Evolutionary conservation across 1,140 invertebrate species (phyloP).

Genomic region (Dreissena rostriformis): DNA sequence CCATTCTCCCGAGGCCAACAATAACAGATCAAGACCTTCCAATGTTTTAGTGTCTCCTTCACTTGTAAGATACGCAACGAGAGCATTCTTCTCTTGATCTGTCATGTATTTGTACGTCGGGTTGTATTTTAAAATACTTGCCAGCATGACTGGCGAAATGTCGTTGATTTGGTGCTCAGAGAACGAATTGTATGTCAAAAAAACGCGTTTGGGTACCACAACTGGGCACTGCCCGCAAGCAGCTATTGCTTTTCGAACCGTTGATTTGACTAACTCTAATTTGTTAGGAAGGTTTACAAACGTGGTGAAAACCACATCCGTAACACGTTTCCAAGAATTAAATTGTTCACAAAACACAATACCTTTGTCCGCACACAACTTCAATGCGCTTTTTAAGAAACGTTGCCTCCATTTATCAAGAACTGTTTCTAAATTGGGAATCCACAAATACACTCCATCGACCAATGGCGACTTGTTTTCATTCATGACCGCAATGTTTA

Average conservation of each 20-base stretch:
- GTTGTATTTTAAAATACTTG: not conserved
- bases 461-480: not conserved
- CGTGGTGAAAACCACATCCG: not conserved
- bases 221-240: not conserved
- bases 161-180: conserved; percentile 11
- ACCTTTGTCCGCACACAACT: not conserved
- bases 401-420: not conserved
- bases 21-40: conserved; percentile 11
- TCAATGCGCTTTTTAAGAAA: not conserved
- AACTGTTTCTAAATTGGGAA: conserved; percentile 33
- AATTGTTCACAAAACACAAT: not conserved
- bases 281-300: not conserved
- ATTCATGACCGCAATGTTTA: not conserved
- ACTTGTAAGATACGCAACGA: conserved; percentile 17
- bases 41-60: not conserved
- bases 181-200: not conserved
- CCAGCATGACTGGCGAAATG: not conserved
- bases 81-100: not conserved
- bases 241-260: not conserved
- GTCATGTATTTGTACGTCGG: not conserved
- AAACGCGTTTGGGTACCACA: not conserved
- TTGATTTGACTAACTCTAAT: not conserved
- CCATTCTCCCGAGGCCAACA: conserved; percentile 9
- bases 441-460: conserved; percentile 15
- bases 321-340: not conserved